Evolutionary conservation across 2,888 invertebrate genomes (phyloP), one percentile per base, ranked within the genome.

Genomic region (Euplexia lucipara): DNA sequence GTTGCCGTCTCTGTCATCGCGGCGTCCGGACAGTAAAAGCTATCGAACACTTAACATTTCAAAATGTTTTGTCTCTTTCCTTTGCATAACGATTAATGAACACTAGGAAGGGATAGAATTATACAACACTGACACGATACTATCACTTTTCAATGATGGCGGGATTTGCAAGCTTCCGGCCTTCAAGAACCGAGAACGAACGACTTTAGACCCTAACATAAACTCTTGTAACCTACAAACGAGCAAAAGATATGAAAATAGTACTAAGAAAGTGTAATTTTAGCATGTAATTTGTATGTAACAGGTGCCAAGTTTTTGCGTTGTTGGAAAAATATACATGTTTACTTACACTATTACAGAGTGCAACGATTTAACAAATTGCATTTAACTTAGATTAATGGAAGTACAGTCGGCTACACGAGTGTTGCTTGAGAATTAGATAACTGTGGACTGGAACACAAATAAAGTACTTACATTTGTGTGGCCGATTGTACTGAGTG

Each of bases 71-170:
- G 41, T 62, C 48, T 79, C 63, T 64, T 72, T 82, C 72, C 60
- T 72, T 66, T 72, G 34, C 63, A 57, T 54, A 79, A 81, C 58
- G 63, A 69, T 74, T 57, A 71, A 47, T 71, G 67, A 83, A 75
- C 83, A 83, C 83, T 78, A 75, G 68, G 57, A 76, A 82, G 77
- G 71, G 67, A 64, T 82, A 69, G 10, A 54, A 22, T 44, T 54
- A 65, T 18, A 67, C 58, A 59, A 75, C 75, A 75, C 76, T 56
- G 66, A 67, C 62, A 62, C 70, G 49, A 52, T 54, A 53, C 56
- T 64, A 66, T 65, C 48, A 76, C 61, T 61, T 68, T 51, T 26
- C 18, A 67, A 35, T 56, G 44, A 52, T 78, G 44, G 35, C 58
- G 75, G n/a, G 30, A 16, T 57, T 56, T 49, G 68, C 48, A 74